These are phyloP conservation scores for Listronotus oregonensis DNA, from an alignment of 1,140 invertebrate genomes.

Conservation along the genomic window DNA sequence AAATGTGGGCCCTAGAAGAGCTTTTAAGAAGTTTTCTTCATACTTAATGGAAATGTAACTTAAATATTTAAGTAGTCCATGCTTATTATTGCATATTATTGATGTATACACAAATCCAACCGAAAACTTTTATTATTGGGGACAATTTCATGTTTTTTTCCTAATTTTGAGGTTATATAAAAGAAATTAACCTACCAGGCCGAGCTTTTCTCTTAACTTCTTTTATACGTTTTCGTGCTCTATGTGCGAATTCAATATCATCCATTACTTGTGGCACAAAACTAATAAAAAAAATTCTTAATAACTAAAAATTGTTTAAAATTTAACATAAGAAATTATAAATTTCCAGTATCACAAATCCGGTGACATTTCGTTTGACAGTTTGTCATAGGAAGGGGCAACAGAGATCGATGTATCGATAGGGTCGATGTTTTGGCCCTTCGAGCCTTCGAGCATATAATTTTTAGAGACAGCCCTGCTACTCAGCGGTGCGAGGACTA, in stretches of 20 bases:
- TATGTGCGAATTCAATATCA: conserved; percentile 65
- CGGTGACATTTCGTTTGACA: background rate
- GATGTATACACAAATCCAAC: background rate
- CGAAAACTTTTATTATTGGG: conserved; percentile 1
- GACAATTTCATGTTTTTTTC: conserved; percentile 17
- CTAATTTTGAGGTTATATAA: conserved; percentile 40
- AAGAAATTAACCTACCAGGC: conserved; percentile 68
- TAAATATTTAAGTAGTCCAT: background rate
- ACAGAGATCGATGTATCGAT: no score
- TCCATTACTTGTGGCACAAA: conserved; percentile 46
- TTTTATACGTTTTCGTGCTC: conserved; percentile 80
- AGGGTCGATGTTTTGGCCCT: no score
- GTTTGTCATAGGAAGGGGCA: no score
- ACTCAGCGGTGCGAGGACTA: no score
- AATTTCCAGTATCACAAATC: background rate
- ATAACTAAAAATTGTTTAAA: conserved; percentile 32
- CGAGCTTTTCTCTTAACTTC: conserved; percentile 87
- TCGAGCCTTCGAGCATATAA: no score
- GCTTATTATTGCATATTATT: background rate
- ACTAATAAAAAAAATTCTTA: conserved; percentile 19
- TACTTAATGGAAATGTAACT: no score
- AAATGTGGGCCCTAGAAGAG: no score
- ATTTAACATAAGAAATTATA: conserved; percentile 17
- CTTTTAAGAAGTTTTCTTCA: no score
- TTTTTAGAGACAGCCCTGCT: no score